phyloP scores from a whole-genome alignment of 2,113 vertebrate species.

The Rostratula benghalensis region DNA sequence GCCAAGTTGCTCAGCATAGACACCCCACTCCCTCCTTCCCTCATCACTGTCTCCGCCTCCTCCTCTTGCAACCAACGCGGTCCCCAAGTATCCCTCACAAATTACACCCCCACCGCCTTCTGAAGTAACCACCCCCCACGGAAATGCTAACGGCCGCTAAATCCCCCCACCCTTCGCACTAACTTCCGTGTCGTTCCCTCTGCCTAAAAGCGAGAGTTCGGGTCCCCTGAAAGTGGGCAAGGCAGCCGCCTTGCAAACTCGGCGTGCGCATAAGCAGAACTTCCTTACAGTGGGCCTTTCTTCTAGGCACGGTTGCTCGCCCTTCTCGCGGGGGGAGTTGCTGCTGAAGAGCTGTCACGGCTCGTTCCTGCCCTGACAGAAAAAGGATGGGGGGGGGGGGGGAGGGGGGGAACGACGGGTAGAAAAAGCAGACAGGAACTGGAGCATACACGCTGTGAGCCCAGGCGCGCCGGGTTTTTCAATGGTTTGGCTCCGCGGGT shows the following conservation, averaged over 20 bases:
- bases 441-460: not conserved
- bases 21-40: not conserved
- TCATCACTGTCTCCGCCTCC: not conserved
- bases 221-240: slow-evolving; percentile 17
- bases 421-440: not conserved
- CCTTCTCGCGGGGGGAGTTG: not conserved
- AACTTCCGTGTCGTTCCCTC: slow-evolving; percentile 43
- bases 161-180: slow-evolving; percentile 61
- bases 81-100: not conserved
- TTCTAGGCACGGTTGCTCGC: not conserved
- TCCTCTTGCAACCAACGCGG: not conserved
- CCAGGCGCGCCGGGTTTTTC: not conserved
- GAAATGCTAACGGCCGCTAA: slow-evolving; percentile 33
- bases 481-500: slow-evolving; percentile 56
- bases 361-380: not conserved
- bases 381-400: not conserved
- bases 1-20: not conserved
- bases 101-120: not conserved
- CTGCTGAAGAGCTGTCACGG: not conserved
- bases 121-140: not conserved
- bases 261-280: not conserved
- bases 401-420: too few species aligned
- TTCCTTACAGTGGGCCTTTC: not conserved
- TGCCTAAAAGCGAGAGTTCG: slow-evolving; percentile 29
- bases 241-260: not conserved